phyloP scores from a whole-genome alignment of 2,888 invertebrate genomes.

The Coenonympha arcania region DNA sequence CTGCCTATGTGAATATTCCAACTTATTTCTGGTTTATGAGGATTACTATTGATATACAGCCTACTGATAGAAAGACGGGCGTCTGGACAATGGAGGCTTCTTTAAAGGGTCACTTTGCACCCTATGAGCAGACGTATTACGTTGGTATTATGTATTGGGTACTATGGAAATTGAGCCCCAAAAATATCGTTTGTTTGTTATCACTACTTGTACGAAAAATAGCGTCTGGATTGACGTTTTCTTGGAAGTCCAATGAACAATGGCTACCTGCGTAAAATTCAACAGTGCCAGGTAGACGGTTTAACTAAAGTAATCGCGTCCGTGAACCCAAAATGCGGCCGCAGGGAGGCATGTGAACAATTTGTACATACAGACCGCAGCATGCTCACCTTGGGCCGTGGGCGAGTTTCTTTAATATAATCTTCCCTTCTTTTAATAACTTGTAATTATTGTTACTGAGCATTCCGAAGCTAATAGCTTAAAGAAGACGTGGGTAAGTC shows the following conservation, averaged over 20 bases:
- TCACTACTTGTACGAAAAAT: slow-evolving; percentile 5
- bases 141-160: too few relatives aligned
- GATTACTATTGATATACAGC: too few relatives aligned
- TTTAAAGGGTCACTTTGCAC: too few relatives aligned
- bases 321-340: slow-evolving; percentile 60
- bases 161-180: too few relatives aligned
- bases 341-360: slow-evolving; percentile 66
- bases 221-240: slow-evolving; percentile 8
- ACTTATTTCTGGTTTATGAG: too few relatives aligned
- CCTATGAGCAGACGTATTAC: too few relatives aligned
- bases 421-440: slow-evolving; percentile 36
- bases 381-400: slow-evolving; percentile 61
- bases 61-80: too few relatives aligned
- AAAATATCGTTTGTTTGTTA: slow-evolving; percentile 7
- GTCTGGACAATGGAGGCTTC: too few relatives aligned
- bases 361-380: slow-evolving; percentile 57
- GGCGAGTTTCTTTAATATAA: slow-evolving; percentile 59
- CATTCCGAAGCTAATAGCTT: too few relatives aligned
- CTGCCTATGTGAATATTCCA: too few relatives aligned
- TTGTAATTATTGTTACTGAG: too few relatives aligned
- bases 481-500: too few relatives aligned
- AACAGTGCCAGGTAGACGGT: slow-evolving; percentile 23
- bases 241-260: slow-evolving; percentile 17
- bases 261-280: slow-evolving; percentile 26
- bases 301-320: slow-evolving; percentile 37